These are phyloP conservation scores for Drosophila parvula DNA, from an alignment of 1,140 invertebrate genomes.

Conservation along the genomic window DNA sequence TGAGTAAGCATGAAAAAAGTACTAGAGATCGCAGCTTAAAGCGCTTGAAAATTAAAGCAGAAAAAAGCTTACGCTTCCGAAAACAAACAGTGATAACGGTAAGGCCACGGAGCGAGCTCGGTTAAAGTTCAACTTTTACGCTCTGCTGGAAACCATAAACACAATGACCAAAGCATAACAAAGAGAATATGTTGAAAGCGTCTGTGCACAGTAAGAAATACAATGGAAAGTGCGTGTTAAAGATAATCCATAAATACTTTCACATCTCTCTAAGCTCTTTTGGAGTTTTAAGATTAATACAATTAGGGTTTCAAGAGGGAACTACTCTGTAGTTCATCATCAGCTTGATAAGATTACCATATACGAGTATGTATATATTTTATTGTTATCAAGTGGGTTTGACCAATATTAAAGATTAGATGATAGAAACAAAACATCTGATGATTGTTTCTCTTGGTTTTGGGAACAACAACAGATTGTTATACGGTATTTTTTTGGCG, in stretches of 20 bases:
- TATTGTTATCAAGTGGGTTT: conserved; percentile 9
- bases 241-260: neutral
- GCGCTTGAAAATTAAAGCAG: conserved; percentile 1
- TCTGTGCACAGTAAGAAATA: neutral
- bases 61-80: conserved; percentile 17
- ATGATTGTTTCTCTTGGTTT: conserved; percentile 17
- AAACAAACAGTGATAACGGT: conserved; percentile 26
- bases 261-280: neutral
- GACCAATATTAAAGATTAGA: conserved; percentile 17
- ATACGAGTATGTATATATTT: neutral
- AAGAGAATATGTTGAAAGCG: conserved; percentile 10
- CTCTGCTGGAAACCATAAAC: conserved; percentile 12
- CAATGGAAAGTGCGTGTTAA: neutral
- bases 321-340: neutral
- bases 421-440: conserved; percentile 13
- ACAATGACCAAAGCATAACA: conserved; percentile 31
- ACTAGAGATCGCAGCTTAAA: conserved; percentile 19
- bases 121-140: conserved; percentile 43
- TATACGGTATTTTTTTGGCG: neutral
- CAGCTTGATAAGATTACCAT: conserved; percentile 7
- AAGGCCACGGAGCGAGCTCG: neutral
- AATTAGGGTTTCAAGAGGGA: neutral
- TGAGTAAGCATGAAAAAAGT: conserved; percentile 33
- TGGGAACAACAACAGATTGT: neutral
- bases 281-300: too few species aligned